Evolutionary conservation across 1,140 invertebrate genomes (phyloP).

Genomic region (Micrasema longulum): DNA sequence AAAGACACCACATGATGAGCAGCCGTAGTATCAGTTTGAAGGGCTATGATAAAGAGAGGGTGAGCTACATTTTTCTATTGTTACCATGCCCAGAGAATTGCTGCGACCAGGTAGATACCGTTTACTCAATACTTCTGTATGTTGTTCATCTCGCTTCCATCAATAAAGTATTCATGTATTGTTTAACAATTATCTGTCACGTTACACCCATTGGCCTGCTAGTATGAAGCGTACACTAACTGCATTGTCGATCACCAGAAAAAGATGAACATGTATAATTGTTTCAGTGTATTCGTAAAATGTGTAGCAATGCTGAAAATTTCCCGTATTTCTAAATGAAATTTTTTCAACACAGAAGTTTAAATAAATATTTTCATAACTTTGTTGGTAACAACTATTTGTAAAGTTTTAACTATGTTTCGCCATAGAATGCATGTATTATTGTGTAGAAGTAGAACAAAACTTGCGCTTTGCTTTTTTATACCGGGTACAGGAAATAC

Average conservation of each 20-base stretch:
- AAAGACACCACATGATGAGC: slow-evolving; percentile 46
- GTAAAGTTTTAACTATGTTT: too few species aligned
- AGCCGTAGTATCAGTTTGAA: slow-evolving; percentile 48
- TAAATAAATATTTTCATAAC: too few species aligned
- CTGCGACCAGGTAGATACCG: slow-evolving; percentile 54
- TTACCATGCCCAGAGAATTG: slow-evolving; percentile 54
- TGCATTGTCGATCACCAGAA: too few species aligned
- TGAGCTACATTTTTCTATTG: slow-evolving; percentile 54
- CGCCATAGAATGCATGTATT: too few species aligned
- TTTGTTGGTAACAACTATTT: too few species aligned
- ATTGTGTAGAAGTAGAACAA: too few species aligned
- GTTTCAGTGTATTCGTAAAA: neutral
- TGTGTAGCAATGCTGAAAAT: too few species aligned
- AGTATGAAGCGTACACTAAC: too few species aligned
- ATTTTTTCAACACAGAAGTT: too few species aligned
- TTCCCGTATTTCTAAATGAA: too few species aligned
- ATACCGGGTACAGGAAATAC: too few species aligned
- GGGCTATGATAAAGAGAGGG: slow-evolving; percentile 52
- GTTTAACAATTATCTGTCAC: neutral
- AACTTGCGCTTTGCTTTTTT: too few species aligned
- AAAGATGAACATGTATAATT: neutral
- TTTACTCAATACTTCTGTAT: slow-evolving; percentile 35
- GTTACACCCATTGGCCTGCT: neutral
- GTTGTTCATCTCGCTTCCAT: slow-evolving; percentile 31
- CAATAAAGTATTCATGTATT: neutral